These are phyloP conservation scores for Pilophorus perplexus DNA, from an alignment of 2,888 invertebrate species.

Conservation along the genomic window DNA sequence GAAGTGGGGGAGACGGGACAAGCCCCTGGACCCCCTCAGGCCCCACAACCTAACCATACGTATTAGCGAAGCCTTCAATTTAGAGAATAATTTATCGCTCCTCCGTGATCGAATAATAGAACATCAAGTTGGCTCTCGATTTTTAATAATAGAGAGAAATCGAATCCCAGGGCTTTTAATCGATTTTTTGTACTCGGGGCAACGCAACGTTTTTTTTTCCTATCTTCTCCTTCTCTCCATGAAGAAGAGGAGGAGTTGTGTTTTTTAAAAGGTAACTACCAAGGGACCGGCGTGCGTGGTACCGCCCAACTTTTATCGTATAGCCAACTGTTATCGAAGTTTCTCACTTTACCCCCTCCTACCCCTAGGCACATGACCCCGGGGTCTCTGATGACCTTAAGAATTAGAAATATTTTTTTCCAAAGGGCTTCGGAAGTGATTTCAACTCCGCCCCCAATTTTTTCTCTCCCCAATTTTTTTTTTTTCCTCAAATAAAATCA, in stretches of 20 bases:
- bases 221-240: background rate
- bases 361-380: too few relatives aligned
- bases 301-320: conserved; percentile 34
- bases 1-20: background rate
- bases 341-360: conserved; percentile 26
- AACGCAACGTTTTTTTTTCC: conserved; percentile 2
- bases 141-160: conserved; percentile 43
- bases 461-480: too few relatives aligned
- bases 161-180: conserved; percentile 40
- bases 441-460: too few relatives aligned
- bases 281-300: conserved; percentile 29
- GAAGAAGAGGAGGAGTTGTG: conserved; percentile 1
- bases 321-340: conserved; percentile 33
- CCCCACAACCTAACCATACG: conserved; percentile 11
- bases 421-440: too few relatives aligned
- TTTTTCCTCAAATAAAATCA: too few relatives aligned
- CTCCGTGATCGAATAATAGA: conserved; percentile 42
- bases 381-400: too few relatives aligned
- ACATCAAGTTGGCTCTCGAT: conserved; percentile 38
- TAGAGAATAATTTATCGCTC: conserved; percentile 33
- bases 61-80: conserved; percentile 38
- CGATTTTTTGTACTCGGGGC: conserved; percentile 41
- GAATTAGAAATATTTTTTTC: too few relatives aligned
- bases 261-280: conserved; percentile 25
- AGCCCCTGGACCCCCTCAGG: background rate